These are phyloP conservation scores for Pseudomyrmex sp. DNA, from an alignment of 1,140 invertebrate species.

Conservation along the genomic window DNA sequence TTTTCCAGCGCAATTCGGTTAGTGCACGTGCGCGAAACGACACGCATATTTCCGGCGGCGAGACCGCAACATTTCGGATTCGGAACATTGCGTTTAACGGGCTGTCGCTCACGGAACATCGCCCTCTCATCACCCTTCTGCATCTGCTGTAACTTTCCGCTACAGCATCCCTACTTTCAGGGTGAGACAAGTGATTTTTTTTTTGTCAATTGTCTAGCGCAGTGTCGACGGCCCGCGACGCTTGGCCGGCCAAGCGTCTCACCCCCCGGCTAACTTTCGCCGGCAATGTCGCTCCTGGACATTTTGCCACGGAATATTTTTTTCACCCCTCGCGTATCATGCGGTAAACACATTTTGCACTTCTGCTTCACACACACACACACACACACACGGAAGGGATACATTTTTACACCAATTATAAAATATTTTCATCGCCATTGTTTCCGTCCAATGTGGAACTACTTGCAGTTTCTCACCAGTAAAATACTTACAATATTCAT, in stretches of 20 bases:
- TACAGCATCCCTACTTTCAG: constrained; percentile 77
- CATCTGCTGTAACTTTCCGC: constrained; percentile 59
- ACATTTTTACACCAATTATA: constrained; percentile 11
- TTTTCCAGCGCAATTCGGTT: constrained; percentile 5
- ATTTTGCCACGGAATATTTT: constrained; percentile 53
- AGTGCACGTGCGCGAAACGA: constrained; percentile 56
- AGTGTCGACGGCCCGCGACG: constrained; percentile 73
- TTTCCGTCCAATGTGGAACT: background rate
- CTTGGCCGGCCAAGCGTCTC: constrained; percentile 83
- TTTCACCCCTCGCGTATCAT: constrained; percentile 39
- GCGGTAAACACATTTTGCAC: constrained; percentile 67
- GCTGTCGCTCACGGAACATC: constrained; percentile 69
- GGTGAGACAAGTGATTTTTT: constrained; percentile 84
- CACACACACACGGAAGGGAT: too few species aligned
- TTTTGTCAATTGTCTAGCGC: constrained; percentile 81
- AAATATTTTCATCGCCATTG: constrained; percentile 23
- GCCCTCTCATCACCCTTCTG: constrained; percentile 71
- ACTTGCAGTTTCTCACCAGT: background rate
- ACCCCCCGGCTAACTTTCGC: constrained; percentile 75
- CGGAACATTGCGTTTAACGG: constrained; percentile 83
- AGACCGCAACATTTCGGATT: constrained; percentile 68
- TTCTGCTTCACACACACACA: constrained; percentile 14
- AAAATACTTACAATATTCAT: background rate
- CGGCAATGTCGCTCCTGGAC: constrained; percentile 63
- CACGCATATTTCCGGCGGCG: constrained; percentile 48